Percentiles rank a stretch among this genome's conserved stretches.
These are phyloP conservation scores for Dryas iulia DNA, from an alignment of 1,140 invertebrate species.

Conservation along the genomic window DNA sequence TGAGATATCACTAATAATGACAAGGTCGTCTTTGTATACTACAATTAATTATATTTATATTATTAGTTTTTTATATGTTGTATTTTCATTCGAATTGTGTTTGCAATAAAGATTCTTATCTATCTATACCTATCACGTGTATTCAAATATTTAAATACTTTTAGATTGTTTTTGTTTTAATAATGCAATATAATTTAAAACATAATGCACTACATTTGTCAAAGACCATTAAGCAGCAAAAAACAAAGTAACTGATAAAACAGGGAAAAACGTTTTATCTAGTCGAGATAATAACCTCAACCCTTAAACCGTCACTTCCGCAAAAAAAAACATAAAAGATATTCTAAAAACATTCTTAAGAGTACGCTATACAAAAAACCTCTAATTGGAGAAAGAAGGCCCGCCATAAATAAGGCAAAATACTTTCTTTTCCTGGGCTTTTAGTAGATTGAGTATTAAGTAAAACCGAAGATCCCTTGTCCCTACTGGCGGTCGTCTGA, in stretches of 20 bases:
- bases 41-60: too few species aligned
- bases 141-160: too few species aligned
- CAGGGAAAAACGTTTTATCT: neutral
- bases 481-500: slow-evolving; percentile 14
- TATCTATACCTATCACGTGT: too few species aligned
- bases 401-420: slow-evolving; percentile 6
- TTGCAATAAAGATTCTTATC: too few species aligned
- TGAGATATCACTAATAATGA: too few species aligned
- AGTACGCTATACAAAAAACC: neutral
- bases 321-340: slow-evolving; percentile 5
- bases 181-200: too few species aligned
- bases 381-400: neutral
- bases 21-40: too few species aligned
- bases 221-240: neutral
- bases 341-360: slow-evolving; percentile 1
- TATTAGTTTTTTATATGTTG: too few species aligned
- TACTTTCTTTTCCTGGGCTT: slow-evolving; percentile 6
- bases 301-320: neutral
- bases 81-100: too few species aligned
- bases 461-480: slow-evolving; percentile 8
- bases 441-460: slow-evolving; percentile 18
- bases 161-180: too few species aligned
- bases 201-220: too few species aligned
- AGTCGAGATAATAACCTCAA: neutral
- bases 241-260: neutral